Percentiles rank a stretch among this genome's conserved stretches.
Evolutionary conservation across 2,888 invertebrate species (phyloP).

Genomic region (Galerucella calmariensis): DNA sequence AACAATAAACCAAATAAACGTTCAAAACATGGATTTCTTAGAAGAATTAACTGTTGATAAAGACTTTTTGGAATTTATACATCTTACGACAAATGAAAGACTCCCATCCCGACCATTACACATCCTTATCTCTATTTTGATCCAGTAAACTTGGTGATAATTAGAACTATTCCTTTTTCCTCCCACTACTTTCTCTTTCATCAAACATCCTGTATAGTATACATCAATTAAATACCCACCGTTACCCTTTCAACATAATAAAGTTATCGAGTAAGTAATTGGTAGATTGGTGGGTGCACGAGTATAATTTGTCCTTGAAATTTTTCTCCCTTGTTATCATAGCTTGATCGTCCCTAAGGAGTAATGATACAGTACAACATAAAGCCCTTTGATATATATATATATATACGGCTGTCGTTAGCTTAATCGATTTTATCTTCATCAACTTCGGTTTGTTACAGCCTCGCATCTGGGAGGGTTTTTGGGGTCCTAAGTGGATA

Average conservation of each 20-base stretch:
- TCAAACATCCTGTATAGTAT: not conserved
- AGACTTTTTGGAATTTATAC: too few relatives aligned
- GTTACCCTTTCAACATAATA: not conserved
- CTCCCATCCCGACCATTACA: too few relatives aligned
- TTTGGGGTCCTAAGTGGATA: slow-evolving; percentile 34
- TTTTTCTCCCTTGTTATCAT: slow-evolving; percentile 44
- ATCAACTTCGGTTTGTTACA: slow-evolving; percentile 36
- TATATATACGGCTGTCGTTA: slow-evolving; percentile 48
- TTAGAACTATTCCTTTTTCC: too few relatives aligned
- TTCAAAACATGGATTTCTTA: too few relatives aligned
- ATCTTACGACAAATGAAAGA: too few relatives aligned
- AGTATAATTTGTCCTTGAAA: slow-evolving; percentile 24
- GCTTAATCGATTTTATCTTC: slow-evolving; percentile 49
- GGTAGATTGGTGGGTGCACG: slow-evolving; percentile 30
- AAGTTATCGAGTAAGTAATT: slow-evolving; percentile 31
- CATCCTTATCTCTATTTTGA: too few relatives aligned
- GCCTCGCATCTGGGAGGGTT: slow-evolving; percentile 34
- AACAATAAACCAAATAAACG: too few relatives aligned
- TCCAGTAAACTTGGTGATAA: too few relatives aligned
- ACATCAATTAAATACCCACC: not conserved
- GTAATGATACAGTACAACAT: slow-evolving; percentile 47
- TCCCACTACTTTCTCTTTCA: too few relatives aligned
- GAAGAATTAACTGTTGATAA: too few relatives aligned
- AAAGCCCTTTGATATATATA: slow-evolving; percentile 47
- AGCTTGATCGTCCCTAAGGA: slow-evolving; percentile 48